Percentiles rank a stretch among this genome's conserved stretches.
Conservation (phyloP, 2,113 vertebrate species). For the Caloenas nicobarica region DNA sequence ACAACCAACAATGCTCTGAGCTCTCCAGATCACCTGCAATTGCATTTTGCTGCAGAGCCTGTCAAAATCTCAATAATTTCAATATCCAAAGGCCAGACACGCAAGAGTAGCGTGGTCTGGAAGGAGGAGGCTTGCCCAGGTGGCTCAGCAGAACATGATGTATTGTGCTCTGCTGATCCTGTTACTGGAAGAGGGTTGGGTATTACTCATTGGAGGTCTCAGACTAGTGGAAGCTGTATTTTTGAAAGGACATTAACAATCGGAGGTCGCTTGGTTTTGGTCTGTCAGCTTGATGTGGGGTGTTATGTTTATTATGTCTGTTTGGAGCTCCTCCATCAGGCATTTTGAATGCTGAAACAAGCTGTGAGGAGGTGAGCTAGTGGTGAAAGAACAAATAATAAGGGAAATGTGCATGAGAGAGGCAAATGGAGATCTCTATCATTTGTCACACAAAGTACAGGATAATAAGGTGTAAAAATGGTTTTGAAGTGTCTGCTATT, state of each 20-base stretch:
- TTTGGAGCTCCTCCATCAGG: not conserved
- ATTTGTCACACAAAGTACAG: not conserved
- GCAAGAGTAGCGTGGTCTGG: not conserved
- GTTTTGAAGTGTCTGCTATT: not conserved
- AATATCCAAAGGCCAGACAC: not conserved
- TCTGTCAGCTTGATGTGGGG: not conserved
- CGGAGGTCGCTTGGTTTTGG: not conserved
- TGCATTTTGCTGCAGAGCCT: not conserved
- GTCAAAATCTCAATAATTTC: not conserved
- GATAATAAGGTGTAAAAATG: not conserved
- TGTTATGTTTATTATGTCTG: not conserved
- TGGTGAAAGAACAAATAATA: not conserved
- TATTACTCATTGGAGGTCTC: not conserved
- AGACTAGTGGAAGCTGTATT: not conserved
- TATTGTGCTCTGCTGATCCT: not conserved
- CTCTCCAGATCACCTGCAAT: not conserved
- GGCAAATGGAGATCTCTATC: not conserved
- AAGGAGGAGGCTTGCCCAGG: not conserved
- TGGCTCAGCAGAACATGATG: not conserved
- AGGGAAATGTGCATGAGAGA: not conserved
- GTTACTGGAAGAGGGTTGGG: not conserved
- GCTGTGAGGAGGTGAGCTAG: not conserved
- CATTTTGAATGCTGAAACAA: conserved; percentile 2
- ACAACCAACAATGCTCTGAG: not conserved
- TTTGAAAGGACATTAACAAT: not conserved